Evolutionary conservation across 2,888 invertebrate genomes (phyloP), one percentile per base, ranked within the genome.

Genomic region (Sinohyriopsis cumingii): DNA sequence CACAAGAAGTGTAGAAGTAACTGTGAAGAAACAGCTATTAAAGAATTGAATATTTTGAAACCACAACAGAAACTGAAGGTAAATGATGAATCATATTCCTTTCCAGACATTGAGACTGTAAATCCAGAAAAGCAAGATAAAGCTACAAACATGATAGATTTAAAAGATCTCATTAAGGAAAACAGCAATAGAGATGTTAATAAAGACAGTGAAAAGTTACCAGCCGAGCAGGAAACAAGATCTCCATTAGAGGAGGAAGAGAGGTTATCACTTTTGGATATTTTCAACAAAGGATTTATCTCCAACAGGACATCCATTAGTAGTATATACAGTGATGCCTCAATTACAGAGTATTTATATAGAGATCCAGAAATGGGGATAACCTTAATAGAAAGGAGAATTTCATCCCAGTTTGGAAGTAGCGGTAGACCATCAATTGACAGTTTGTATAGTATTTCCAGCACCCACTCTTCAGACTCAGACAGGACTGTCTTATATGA

Each of bases 351-450:
- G 59, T 85, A 82, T 67, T 69, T 85, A 19, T 82, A 86, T 68
- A 82, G 68, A 25, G 87, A 87, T 68, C 77, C 74, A 45, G 85
- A 86, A 25, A 78, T 73, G 54, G 85, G 84, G 9, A 79, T 85
- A n/a, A 75, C 76, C 9, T 73, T 87, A 12, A 75, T 86, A 20
- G 87, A 87, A 68, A 71, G 80, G 12, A 82, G 81, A 56, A 77
- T 83, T 28, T 82, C 85, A n/a, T 84, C 86, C n/a, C 75, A 78
- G 19, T 81, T 76, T 73, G 82, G 84, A 3, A 81, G 81, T 69
- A 75, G 77, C 60, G 81, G 77, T 0, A 77, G 77, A 64, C 71
- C 78, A 15, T 85, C 85, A n/a, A 28, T 84, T 1, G 84, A 84
- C 54, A 85, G 82, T 71, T 66, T 68, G 18, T 68, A 57, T 45